A percentile compares a stretch with the other conserved stretches of the same genome.
These are phyloP conservation scores for Speoplatyrhinus poulsoni DNA, from an alignment of 2,113 vertebrate genomes.

Conservation along the genomic window DNA sequence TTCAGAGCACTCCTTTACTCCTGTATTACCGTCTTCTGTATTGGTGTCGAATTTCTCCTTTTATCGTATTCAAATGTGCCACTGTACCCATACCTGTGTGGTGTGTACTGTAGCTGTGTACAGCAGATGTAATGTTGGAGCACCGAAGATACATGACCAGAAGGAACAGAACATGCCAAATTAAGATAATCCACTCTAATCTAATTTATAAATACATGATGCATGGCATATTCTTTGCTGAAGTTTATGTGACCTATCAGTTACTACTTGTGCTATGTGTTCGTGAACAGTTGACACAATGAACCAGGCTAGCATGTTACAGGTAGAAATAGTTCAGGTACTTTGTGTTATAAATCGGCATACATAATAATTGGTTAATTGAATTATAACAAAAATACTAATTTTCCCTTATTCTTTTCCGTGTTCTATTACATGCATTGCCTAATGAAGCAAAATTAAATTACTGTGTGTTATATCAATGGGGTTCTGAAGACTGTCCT, in stretches of 20 bases:
- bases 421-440: constrained; percentile 40
- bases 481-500: constrained; percentile 62
- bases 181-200: too few species aligned
- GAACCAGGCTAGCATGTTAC: too few species aligned
- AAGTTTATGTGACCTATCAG: too few species aligned
- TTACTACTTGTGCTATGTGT: too few species aligned
- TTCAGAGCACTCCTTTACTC: constrained; percentile 38
- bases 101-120: too few species aligned
- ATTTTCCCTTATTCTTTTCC: constrained; percentile 41
- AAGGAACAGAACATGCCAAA: too few species aligned
- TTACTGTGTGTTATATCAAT: constrained; percentile 61
- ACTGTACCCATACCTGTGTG: constrained; percentile 10
- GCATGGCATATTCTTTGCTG: too few species aligned
- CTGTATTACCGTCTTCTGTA: constrained; percentile 53
- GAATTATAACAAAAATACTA: neutral
- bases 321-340: too few species aligned
- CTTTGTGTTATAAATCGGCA: too few species aligned
- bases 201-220: too few species aligned
- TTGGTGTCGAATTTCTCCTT: constrained; percentile 51
- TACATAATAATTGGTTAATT: too few species aligned
- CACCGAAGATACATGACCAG: neutral
- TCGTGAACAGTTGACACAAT: too few species aligned
- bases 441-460: constrained; percentile 61
- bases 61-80: constrained; percentile 28
- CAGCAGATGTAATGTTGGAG: neutral